Evolutionary conservation across 1,140 invertebrate species (phyloP), one percentile per base, ranked within the genome.

Genomic region (Apis cerana): DNA sequence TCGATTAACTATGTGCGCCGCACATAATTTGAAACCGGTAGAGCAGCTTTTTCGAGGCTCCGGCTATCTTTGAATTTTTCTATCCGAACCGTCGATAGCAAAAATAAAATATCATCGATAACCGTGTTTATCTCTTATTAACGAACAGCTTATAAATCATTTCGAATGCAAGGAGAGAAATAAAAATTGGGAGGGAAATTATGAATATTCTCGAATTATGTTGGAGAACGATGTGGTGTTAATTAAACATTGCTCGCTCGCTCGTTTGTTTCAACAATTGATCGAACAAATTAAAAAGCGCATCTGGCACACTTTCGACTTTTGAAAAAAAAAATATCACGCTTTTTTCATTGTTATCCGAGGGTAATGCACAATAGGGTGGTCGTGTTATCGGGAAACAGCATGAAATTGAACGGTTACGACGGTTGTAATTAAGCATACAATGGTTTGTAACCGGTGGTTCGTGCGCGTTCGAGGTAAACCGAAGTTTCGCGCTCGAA

Each of bases 341-440:
- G 48, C 75, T 81, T 56, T 56, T 19, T 19, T 19, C 15, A 5
- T 21, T 17, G 12, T 50, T 27, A 75, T 76, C 82, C 61, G 75
- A 68, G 75, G 59, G 43, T 50, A n/a, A 65, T 15, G 58, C 52
- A 82, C 87, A 88, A 88, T 85, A 48, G 68, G 80, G 72, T 70
- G 70, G 71, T 61, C 72, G 58, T 82, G 33, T 72, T 23, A 58
- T 75, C 74, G 77, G 48, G 56, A 61, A 82, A 23, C 33, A 43
- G 33, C 82, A 78, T 82, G 82, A 85, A 85, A 87, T 85, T 82
- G 83, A 79, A 79, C 79, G 75, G 77, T 80, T 79, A 79, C 79
- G 72, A 69, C 67, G 67, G 13, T 88, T 79, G 76, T 84, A 88
- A 88, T 88, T 88, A 88, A 79, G 83, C 86, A 77, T 83, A 88